Conservation (phyloP, 1,140 invertebrate species). For the Augochlora pura region DNA sequence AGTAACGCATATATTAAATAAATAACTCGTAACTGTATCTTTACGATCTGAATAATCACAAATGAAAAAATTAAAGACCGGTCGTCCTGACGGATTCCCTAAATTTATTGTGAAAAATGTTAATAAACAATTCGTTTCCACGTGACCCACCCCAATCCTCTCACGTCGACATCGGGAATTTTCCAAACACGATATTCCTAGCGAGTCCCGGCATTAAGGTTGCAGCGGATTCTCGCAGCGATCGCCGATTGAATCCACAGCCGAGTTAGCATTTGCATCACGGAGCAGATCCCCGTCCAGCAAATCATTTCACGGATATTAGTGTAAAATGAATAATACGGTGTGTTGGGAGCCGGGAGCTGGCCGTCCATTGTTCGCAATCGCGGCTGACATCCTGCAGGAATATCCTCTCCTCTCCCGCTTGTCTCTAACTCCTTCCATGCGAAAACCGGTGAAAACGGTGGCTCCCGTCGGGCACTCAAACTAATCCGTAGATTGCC, state of each 20-base stretch:
- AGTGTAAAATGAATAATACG: constrained; percentile 40
- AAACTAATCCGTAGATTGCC: constrained; percentile 65
- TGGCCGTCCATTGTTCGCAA: no score
- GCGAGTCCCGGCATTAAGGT: background rate
- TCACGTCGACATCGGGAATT: background rate
- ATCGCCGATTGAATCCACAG: no score
- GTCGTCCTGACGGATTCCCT: no score
- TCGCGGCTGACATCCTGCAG: no score
- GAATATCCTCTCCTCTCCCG: background rate
- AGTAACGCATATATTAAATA: no score
- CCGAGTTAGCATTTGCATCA: constrained; percentile 7
- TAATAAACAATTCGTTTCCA: background rate
- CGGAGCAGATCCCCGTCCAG: background rate
- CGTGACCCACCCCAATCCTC: no score
- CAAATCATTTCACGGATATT: constrained; percentile 50
- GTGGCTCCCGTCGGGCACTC: background rate
- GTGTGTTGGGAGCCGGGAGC: background rate
- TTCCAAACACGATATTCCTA: background rate
- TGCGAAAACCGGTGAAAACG: constrained; percentile 25
- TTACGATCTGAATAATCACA: no score
- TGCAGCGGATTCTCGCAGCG: background rate
- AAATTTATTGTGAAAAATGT: no score
- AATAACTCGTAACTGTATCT: no score
- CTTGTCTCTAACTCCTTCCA: constrained; percentile 31
- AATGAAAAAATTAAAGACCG: no score